phyloP scores from a whole-genome alignment of 2,888 invertebrate genomes.

The Salpingus planirostris region DNA sequence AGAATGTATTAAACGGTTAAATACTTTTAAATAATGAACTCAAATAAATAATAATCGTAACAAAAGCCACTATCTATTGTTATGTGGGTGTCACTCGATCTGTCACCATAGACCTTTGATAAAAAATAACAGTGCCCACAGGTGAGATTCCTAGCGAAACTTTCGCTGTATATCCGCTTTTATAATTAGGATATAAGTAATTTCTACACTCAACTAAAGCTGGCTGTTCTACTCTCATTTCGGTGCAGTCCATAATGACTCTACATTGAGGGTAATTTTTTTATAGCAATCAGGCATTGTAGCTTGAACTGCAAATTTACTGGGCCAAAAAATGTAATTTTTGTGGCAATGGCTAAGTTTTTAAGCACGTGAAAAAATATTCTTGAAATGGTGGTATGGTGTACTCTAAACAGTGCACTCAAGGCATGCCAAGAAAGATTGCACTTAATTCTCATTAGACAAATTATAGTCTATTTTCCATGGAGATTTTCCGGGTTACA shows the following conservation, averaged over 20 bases:
- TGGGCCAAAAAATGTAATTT: conserved; percentile 6
- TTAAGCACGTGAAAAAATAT: background rate
- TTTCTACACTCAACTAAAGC: background rate
- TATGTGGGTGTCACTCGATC: conserved; percentile 4
- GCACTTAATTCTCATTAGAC: conserved; percentile 2
- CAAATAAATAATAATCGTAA: too few relatives aligned
- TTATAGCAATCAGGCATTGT: conserved; percentile 7
- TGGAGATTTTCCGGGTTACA: background rate
- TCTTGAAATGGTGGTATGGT: background rate
- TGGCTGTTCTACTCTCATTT: conserved; percentile 7
- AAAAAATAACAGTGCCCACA: background rate
- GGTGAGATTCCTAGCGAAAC: conserved; percentile 1
- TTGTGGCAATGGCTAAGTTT: background rate
- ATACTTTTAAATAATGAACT: too few relatives aligned
- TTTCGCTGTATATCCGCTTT: too few relatives aligned
- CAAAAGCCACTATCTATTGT: conserved; percentile 2
- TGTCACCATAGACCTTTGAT: conserved; percentile 3
- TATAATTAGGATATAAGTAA: background rate
- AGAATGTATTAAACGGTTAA: too few relatives aligned
- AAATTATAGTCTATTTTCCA: conserved; percentile 2
- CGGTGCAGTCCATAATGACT: conserved; percentile 10
- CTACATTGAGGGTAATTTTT: conserved; percentile 2
- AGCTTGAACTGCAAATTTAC: conserved; percentile 1
- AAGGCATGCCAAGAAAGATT: background rate
- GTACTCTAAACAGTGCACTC: background rate